Evolutionary conservation across 2,888 invertebrate genomes (phyloP), one percentile per base, ranked within the genome.

Genomic region (Lampropteryx suffumata): DNA sequence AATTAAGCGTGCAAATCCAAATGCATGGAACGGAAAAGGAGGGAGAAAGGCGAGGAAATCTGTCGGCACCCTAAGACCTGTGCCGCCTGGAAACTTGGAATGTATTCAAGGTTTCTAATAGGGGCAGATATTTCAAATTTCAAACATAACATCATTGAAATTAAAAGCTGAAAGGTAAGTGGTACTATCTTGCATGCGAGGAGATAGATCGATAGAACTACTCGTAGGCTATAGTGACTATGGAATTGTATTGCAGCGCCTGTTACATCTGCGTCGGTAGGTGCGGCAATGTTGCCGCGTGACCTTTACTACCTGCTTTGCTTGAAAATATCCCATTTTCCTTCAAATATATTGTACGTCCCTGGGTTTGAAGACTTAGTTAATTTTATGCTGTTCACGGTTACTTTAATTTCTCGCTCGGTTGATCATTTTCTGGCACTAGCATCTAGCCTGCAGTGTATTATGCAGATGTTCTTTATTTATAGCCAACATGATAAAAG

Each of bases 301-400:
- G 4, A 17, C 17, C 4, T 3, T 17, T 24, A 6, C 6, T 7
- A 24, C 21, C 21, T 21, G n/a, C n/a, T n/a, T n/a, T 17, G 17
- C 4, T 3, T 24, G 7, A 24, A 24, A 24, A 24, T 7, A 24
- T 4, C 7, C 39, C 13, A 8, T 13, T 37, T 33, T 14, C 26
- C 12, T 26, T 33, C 14, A 2, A 4, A 7, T 24, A 3, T 21
- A 21, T 3, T 52, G 11, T 61, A 17, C 58, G 33, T 40, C 55
- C 55, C 59, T 52, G 56, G 12, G 41, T 29, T 39, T n/a, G 62
- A 66, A 69, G 81, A 73, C 81, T 85, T 80, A 79, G 80, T 84
- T 85, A 88, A 86, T 87, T 83, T 84, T 81, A 85, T 84, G 81
- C 84, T 72, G 75, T 83, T 86, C 84, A 85, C 84, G 84, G 82